Conservation (phyloP, 2,113 vertebrate genomes). For the Megaptera novaeangliae region DNA sequence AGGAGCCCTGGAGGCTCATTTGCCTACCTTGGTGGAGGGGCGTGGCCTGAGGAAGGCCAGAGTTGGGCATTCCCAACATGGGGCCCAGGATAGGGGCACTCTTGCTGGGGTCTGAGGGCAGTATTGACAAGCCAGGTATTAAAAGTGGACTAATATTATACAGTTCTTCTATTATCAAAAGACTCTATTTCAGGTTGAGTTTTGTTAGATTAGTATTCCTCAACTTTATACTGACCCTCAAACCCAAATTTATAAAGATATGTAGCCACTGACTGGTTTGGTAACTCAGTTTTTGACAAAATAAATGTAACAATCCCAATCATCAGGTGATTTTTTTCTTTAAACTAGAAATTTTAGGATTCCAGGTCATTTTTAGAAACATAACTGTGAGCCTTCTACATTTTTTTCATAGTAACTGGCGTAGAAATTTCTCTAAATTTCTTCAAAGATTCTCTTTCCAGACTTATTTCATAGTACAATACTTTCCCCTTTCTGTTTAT, state of each 20-base stretch:
- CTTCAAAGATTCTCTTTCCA: not conserved
- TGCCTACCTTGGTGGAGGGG: fast-evolving
- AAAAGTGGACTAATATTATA: not conserved
- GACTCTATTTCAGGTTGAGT: not conserved
- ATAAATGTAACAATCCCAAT: not conserved
- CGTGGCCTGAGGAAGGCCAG: not conserved
- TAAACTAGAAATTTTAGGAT: not conserved
- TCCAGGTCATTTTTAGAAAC: not conserved
- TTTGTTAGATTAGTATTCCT: not conserved
- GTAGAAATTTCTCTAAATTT: not conserved
- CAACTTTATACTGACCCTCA: not conserved
- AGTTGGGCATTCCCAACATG: not conserved
- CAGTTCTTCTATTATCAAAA: not conserved
- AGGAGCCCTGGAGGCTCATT: not conserved
- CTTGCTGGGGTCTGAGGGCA: not conserved
- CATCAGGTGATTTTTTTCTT: not conserved
- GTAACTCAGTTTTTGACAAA: not conserved
- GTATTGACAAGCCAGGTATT: not conserved
- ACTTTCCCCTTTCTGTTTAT: not conserved
- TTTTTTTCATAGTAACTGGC: not conserved
- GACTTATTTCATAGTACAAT: not conserved
- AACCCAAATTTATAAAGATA: not conserved
- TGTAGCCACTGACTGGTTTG: not conserved
- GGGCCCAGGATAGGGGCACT: not conserved
- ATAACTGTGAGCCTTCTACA: not conserved